Evolutionary conservation across 2,888 invertebrate genomes (phyloP), one percentile per base, ranked within the genome.

Genomic region (Sinopyrophorus schimmeli): DNA sequence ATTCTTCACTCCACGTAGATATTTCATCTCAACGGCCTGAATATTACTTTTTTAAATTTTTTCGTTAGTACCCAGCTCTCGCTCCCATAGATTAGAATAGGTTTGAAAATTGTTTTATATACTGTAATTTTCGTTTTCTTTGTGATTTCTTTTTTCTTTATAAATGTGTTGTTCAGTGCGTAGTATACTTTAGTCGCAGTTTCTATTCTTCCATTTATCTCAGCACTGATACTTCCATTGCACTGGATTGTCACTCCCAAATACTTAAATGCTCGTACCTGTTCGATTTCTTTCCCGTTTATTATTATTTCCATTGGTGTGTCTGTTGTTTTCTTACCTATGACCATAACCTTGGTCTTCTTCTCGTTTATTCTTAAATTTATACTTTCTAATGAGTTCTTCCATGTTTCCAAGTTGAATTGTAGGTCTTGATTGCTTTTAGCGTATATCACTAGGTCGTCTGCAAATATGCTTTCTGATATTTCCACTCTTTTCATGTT

Each of bases 281-380:
- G 35, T 21, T 41, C 35, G 16, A 34, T 34, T 10, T 47, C 24
- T 39, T 40, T 17, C 6, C 15, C 32, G 9, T 34, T 15, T 10
- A 43, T 15, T 31, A 31, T 6, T 24, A 35, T 31, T 30, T 32
- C 15, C 17, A n/a, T 35, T 24, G n/a, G n/a, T n/a, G n/a, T n/a
- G n/a, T n/a, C n/a, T n/a, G n/a, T n/a, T n/a, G n/a, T n/a, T n/a
- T n/a, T n/a, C n/a, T 14, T 47, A 12, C 28, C 28, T 15, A 40
- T 34, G 27, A 7, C 7, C 47, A 51, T 47, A 20, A 37, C 41
- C 37, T 52, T 53, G 4, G 39, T 48, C 37, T 53, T 43, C 5
- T 32, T 43, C 16, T 5, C 15, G 15, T 47, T 47, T 47, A 47
- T 42, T 12, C 14, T 47, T 17, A 48, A 17, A 15, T 38, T 38